Evolutionary conservation across 2,797 vertebrate genomes (phyloP).

Genomic region (Neostethus bicornis): DNA sequence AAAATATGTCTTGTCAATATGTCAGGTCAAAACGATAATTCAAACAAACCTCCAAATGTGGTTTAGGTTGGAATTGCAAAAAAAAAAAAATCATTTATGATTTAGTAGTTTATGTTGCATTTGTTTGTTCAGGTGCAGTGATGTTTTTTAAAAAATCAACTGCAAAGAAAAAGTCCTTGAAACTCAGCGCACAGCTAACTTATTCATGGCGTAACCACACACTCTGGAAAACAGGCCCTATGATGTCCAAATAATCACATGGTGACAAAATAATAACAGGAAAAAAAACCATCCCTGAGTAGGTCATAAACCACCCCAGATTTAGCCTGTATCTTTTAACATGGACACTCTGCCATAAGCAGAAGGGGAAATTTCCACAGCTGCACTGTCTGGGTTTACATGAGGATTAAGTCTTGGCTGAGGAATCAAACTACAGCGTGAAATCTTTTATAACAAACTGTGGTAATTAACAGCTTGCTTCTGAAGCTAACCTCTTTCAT

Average conservation of each 20-base stretch:
- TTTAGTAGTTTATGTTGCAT: neutral
- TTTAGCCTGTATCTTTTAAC: conserved; percentile 68
- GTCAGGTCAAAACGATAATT: neutral
- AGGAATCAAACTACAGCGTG: conserved; percentile 60
- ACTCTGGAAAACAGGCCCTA: conserved; percentile 65
- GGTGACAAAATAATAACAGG: conserved; percentile 73
- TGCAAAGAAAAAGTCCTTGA: conserved; percentile 13
- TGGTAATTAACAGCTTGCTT: conserved; percentile 78
- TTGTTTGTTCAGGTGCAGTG: neutral
- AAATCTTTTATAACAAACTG: conserved; percentile 72
- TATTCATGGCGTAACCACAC: conserved; percentile 58
- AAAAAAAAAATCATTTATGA: neutral
- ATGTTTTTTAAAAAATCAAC: neutral
- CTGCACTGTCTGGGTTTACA: conserved; percentile 61
- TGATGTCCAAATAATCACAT: conserved; percentile 76
- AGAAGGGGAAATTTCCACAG: conserved; percentile 62
- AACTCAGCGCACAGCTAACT: conserved; percentile 38
- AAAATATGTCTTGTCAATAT: neutral
- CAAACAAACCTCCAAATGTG: neutral
- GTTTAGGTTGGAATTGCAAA: neutral
- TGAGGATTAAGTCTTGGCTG: conserved; percentile 68
- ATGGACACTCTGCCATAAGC: conserved; percentile 50
- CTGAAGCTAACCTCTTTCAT: conserved; percentile 66
- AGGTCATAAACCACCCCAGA: conserved; percentile 59
- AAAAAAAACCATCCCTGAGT: conserved; percentile 66